phyloP scores from a whole-genome alignment of 2,797 vertebrate genomes.

The Micrastur ruficollis region DNA sequence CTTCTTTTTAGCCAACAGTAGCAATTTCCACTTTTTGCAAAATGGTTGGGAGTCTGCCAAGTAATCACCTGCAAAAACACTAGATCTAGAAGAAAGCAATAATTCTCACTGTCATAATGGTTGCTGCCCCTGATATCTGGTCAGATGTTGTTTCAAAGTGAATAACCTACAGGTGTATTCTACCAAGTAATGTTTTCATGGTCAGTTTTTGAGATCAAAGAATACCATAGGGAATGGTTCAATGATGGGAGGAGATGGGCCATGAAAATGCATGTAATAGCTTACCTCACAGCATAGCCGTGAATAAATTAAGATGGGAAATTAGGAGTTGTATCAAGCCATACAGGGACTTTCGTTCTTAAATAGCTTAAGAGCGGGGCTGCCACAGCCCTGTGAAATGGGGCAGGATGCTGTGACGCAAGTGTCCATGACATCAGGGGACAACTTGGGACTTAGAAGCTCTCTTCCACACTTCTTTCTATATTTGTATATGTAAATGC shows the following conservation, averaged over 20 bases:
- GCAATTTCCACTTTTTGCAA: not conserved
- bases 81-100: not conserved
- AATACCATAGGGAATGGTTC: not conserved
- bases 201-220: not conserved
- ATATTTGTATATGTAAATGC: not conserved
- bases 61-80: not conserved
- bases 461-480: not conserved
- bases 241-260: not conserved
- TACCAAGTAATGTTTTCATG: not conserved
- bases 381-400: not conserved
- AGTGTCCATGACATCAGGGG: not conserved
- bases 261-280: not conserved
- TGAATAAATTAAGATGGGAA: not conserved
- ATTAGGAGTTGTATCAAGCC: not conserved
- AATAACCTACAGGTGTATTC: not conserved
- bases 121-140: not conserved
- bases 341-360: not conserved
- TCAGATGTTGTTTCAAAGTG: not conserved
- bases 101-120: not conserved
- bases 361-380: not conserved
- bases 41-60: not conserved
- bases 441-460: not conserved
- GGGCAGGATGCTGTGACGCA: not conserved
- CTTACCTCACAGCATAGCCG: not conserved
- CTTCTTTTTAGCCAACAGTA: not conserved